Evolutionary conservation across 2,888 invertebrate species (phyloP), one percentile per base, ranked within the genome.

Genomic region (Pristionchus entomophagus): DNA sequence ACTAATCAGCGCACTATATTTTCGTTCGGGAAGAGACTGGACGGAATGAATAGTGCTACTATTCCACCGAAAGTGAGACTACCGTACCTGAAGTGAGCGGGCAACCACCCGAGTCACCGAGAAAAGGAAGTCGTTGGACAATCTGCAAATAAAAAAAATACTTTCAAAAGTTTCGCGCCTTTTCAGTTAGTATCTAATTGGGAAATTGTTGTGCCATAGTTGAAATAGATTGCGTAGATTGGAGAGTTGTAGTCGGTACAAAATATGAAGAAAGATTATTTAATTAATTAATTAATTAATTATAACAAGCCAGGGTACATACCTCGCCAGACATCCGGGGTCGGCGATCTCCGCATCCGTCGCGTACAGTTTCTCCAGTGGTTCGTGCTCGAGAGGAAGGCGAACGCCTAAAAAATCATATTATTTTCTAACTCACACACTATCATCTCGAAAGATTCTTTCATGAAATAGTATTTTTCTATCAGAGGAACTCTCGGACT

Each of bases 271-370:
- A n/a, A n/a, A n/a, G n/a, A n/a, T n/a, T n/a, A n/a, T n/a, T n/a
- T n/a, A n/a, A n/a, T n/a, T n/a, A n/a, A n/a, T n/a, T 8, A 26
- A 3, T 32, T 41, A 73, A 73, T n/a, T 6, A 26, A 10, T 73
- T 14, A 41, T 32, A 45, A n/a, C 8, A 12, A 32, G n/a, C n/a
- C n/a, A n/a, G n/a, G n/a, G n/a, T n/a, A n/a, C 29, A n/a, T 6
- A 82, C 82, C 82, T 29, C 26, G 82, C 82, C 22, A 82, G 26
- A 41, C 82, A 82, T 8, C 29, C 82, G 14, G 82, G 82, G 19
- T 82, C 82, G 35, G 41, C n/a, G 0, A 82, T 59, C 0, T 53
- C 41, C n/a, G 59, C 29, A 29, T 82, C 82, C 3, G 82, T 59
- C 19, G 82, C 14, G 59, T 59, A 82, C 17, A 82, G 29, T n/a